Conservation (phyloP, 2,113 vertebrate genomes). For the Thryonomys swinderianus region DNA sequence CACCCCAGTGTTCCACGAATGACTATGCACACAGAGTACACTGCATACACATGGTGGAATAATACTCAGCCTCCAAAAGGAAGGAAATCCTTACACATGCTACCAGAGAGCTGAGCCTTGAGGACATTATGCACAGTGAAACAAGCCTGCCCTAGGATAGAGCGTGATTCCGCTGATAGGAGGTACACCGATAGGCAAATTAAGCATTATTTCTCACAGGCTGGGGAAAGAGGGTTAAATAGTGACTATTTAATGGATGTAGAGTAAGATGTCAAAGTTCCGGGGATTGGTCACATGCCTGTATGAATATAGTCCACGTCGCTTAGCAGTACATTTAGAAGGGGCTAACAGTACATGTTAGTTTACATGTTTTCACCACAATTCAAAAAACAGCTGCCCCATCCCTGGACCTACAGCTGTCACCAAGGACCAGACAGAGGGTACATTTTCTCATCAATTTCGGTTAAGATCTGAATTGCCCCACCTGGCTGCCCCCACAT, state of each 20-base stretch:
- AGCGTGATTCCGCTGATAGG: not conserved
- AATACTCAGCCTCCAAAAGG: not conserved
- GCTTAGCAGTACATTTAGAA: not conserved
- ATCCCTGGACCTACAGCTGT: too few species aligned
- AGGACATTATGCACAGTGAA: not conserved
- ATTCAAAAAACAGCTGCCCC: not conserved
- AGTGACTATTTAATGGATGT: not conserved
- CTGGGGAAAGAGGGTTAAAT: not conserved
- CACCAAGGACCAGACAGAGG: not conserved
- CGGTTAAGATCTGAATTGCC: not conserved
- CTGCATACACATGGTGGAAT: rapidly evolving
- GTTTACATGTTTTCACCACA: not conserved
- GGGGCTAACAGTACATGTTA: not conserved
- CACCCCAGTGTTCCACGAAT: too few species aligned
- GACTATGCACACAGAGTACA: not conserved
- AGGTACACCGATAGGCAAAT: not conserved
- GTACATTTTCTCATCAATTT: not conserved
- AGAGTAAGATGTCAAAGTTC: not conserved
- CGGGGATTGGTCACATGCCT: not conserved
- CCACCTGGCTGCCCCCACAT: rapidly evolving
- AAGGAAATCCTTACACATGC: not conserved
- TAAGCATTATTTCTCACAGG: not conserved
- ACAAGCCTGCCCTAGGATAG: not conserved
- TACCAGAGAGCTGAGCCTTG: not conserved
- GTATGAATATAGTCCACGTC: not conserved